Evolutionary conservation across 2,888 invertebrate genomes (phyloP), one percentile per base, ranked within the genome.

Genomic region (Rugalucina vietnamica): DNA sequence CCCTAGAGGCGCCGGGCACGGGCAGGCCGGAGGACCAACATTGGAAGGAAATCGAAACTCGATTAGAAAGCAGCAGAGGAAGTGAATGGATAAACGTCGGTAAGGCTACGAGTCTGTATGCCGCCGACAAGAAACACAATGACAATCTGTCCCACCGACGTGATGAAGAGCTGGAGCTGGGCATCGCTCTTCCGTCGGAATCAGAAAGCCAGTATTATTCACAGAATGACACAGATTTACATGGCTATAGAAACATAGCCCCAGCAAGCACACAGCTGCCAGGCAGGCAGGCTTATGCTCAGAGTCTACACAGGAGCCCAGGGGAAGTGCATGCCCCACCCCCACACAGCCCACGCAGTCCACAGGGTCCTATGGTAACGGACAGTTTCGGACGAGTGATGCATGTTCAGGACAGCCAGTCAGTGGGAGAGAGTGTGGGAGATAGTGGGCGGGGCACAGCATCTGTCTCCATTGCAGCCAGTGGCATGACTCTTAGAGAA

Each of bases 151-250:
- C 90, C 90, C 89, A 86, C 72, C 81, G 84, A 79, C 86, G 80
- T 69, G 89, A 91, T 83, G 92, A 92, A 81, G 93, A 91, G 78
- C 80, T 93, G 49, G 89, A 91, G 76, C 82, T 92, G 65, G 90
- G 89, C 81, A 80, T 93, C 72, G 89, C 91, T 73, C 91, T 93
- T 77, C 91, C 89, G 76, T 93, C 93, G n/a, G 93, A 93, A 84
- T 89, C 88, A 49, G 92, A 92, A 79, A 90, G 90, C 87, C 89
- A 91, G 73, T 76, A 84, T 75, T 84, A 86, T 72, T 91, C 89
- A 85, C 92, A 91, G 93, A 93, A 92, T 91, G 92, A 91, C 92
- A 92, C 91, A 83, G 92, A 92, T 90, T 92, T 92, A 83, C 85
- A 86, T 83, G 82, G 84, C 79, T 85, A 82, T 69, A 79, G 74